Evolutionary conservation across 1,140 invertebrate species (phyloP).

Genomic region (Anthonomus grandis): DNA sequence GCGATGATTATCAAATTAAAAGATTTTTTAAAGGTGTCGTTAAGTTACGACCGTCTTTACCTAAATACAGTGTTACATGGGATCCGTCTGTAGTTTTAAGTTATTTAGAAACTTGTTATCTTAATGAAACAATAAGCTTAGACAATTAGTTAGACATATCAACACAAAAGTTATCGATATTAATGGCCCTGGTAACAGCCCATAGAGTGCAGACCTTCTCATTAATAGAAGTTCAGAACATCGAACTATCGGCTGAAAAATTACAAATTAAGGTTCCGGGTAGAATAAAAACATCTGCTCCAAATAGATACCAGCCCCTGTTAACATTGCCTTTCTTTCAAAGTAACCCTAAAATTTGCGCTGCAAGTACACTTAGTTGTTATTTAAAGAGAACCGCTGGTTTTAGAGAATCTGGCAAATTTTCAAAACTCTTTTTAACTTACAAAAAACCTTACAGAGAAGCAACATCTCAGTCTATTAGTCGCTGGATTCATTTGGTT

Average conservation of each 20-base stretch:
- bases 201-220: slow-evolving; percentile 1
- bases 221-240: background rate
- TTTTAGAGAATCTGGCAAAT: background rate
- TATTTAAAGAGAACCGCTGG: background rate
- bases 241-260: background rate
- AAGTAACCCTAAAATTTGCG: slow-evolving; percentile 3
- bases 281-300: background rate
- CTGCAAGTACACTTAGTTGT: background rate
- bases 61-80: background rate
- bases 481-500: background rate
- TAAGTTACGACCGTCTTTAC: background rate
- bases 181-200: slow-evolving; percentile 5
- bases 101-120: slow-evolving; percentile 5
- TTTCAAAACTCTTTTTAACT: background rate
- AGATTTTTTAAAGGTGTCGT: background rate
- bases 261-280: background rate
- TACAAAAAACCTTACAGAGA: background rate
- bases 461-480: background rate
- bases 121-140: background rate
- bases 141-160: no score
- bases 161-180: background rate
- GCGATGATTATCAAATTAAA: background rate
- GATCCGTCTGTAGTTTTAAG: background rate
- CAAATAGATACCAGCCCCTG: background rate
- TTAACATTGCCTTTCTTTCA: slow-evolving; percentile 4